Evolutionary conservation across 2,797 vertebrate genomes (phyloP).

Genomic region (Echeneis naucrates): DNA sequence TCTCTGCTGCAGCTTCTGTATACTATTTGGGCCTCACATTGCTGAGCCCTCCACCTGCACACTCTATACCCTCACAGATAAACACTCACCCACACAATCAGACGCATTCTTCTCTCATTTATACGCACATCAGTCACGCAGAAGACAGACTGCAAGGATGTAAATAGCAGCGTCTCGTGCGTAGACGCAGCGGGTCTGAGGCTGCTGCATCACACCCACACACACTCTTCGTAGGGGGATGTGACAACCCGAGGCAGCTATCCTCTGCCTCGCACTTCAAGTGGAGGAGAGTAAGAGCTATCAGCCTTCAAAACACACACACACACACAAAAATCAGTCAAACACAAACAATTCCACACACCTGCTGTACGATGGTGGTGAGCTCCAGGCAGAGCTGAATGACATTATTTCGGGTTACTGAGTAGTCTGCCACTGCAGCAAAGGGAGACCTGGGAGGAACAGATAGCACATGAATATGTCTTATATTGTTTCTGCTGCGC

Average conservation of each 20-base stretch:
- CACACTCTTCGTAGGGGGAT: slow-evolving; percentile 47
- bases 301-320: slow-evolving; percentile 51
- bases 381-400: slow-evolving; percentile 97
- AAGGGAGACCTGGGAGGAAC: slow-evolving; percentile 90
- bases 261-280: slow-evolving; percentile 42
- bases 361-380: slow-evolving; percentile 97
- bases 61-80: slow-evolving; percentile 34
- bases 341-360: slow-evolving; percentile 66
- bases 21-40: slow-evolving; percentile 48
- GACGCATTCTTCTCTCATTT: slow-evolving; percentile 61
- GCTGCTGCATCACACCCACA: slow-evolving; percentile 64
- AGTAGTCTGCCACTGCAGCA: slow-evolving; percentile 96
- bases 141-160: slow-evolving; percentile 53
- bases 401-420: slow-evolving; percentile 95
- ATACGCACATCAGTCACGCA: slow-evolving; percentile 57
- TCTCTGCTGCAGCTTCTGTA: slow-evolving; percentile 14
- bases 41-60: slow-evolving; percentile 55
- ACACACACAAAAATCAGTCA: slow-evolving; percentile 13
- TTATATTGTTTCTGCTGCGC: slow-evolving; percentile 51
- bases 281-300: slow-evolving; percentile 53
- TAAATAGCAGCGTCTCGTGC: slow-evolving; percentile 60
- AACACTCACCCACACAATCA: slow-evolving; percentile 58
- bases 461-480: slow-evolving; percentile 62
- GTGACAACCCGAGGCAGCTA: slow-evolving; percentile 55
- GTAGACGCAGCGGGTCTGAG: slow-evolving; percentile 50